Evolutionary conservation across 2,797 vertebrate species (phyloP), one percentile per base, ranked within the genome.

Genomic region (Kryptolebias ocellatus): DNA sequence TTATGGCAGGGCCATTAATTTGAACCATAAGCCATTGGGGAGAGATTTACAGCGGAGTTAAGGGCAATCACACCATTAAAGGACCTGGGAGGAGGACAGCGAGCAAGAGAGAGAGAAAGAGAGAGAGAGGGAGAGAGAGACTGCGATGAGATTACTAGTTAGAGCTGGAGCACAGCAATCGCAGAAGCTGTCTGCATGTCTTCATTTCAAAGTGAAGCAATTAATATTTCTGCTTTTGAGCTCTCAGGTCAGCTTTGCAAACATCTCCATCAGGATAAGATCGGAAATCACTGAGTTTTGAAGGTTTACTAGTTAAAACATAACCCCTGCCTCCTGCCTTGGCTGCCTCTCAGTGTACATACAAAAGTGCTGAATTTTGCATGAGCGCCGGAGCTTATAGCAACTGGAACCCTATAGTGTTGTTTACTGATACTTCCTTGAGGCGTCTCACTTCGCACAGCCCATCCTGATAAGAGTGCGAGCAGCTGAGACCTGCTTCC

Each of bases 1-100:
- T 96, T 96, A 90, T 84, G 83, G 85, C 85, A 87, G 95, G 94
- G 94, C 95, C 94, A 95, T 98, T 97, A 95, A 96, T 96, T 96
- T 96, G 94, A 95, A 94, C 94, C 94, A 81, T 91, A 86, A 91
- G 89, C 87, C 80, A 70, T 83, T 95, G 94, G 94, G 93, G 95
- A 94, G 95, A 96, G 95, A 96, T 97, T 96, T 97, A 96, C 87
- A 84, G 89, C 68, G 72, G 83, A 86, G 89, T 89, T 90, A 85
- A 90, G 83, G 88, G 83, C 77, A 85, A 86, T 89, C 90, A 74
- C 80, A 64, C 90, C 87, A 89, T 91, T 92, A 91, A 88, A 87
- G 72, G 87, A 83, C 78, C 77, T 44, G 79, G 72, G 71, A 82
- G 67, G 70, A 59, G 20, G 20, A 24, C 20, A 24, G 20, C 20